phyloP scores from a whole-genome alignment of 2,888 invertebrate genomes.

The Mantis religiosa region DNA sequence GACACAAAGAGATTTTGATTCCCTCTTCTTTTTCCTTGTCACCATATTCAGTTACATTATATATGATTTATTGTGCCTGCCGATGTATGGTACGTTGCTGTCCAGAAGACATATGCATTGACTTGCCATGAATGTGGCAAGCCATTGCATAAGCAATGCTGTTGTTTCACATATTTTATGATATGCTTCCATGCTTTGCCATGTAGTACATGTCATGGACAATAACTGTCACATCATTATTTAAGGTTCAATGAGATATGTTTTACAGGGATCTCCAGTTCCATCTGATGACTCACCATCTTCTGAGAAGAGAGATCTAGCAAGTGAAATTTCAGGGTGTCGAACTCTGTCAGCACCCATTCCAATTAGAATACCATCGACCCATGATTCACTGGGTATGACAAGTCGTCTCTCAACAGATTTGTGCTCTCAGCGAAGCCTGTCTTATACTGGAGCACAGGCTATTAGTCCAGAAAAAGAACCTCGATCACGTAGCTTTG shows the following conservation, averaged over 20 bases:
- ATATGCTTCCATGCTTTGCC: no score
- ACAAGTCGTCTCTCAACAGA: constrained; percentile 15
- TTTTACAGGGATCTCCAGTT: constrained; percentile 3
- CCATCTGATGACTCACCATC: constrained; percentile 12
- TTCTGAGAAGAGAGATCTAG: constrained; percentile 15
- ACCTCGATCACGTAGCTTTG: constrained; percentile 55
- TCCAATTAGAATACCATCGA: constrained; percentile 19
- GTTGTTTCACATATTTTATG: no score
- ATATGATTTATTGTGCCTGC: no score
- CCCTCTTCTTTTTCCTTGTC: no score
- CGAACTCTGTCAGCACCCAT: constrained; percentile 17
- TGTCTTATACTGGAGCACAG: constrained; percentile 15
- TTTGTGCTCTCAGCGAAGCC: constrained; percentile 10
- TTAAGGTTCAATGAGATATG: not conserved
- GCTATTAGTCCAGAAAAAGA: constrained; percentile 20
- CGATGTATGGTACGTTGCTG: no score
- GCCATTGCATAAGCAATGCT: no score
- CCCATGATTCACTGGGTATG: not conserved
- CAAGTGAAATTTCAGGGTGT: not conserved
- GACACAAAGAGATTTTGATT: no score
- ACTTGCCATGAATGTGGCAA: no score
- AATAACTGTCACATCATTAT: not conserved
- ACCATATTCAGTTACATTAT: no score
- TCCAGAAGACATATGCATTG: no score
- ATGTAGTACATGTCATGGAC: no score